Evolutionary conservation across 2,797 vertebrate genomes (phyloP), one percentile per base, ranked within the genome.

Genomic region (Oreochromis mossambicus): DNA sequence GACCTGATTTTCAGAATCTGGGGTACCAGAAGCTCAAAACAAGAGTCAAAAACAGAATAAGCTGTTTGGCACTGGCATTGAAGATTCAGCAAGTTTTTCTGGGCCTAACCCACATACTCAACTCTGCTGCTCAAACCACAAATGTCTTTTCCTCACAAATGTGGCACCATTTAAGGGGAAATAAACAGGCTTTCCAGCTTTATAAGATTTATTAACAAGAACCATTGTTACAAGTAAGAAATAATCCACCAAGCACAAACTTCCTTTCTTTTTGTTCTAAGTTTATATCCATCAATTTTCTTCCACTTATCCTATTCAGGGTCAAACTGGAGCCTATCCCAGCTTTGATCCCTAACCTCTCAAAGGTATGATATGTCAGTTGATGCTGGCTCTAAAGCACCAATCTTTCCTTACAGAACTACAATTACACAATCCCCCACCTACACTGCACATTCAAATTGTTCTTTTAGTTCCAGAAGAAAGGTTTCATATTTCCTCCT

Each of bases 401-500:
- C 24, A 26, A 19, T 73, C 6, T 12, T 24, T 43, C 76, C 21
- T 32, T 43, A 46, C 43, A 63, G 36, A 81, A 34, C 17, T 36
- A 58, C 17, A 19, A 38, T 52, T 82, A 34, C 24, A 11, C 68
- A 78, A 76, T 34, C 32, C 10, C 52, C 52, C 80, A 78, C 46
- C 13, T 83, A 78, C 56, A 77, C 36, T 29, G 34, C 21, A 32
- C 48, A 61, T 70, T 80, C 58, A 78, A 58, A 58, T 58, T 73
- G n/a, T 68, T 82, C 66, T 70, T 14, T 15, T 48, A 13, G 77
- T 80, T 75, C 82, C 54, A 55, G 66, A 10, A 3, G 14, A 80
- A 77, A 85, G 78, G 81, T 83, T 84, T 83, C 21, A 61, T 41
- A 73, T 88, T 83, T 51, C 83, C 51, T 77, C 76, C 76, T 41